phyloP scores from a whole-genome alignment of 2,888 invertebrate genomes.

The Drosophila macrothrix region DNA sequence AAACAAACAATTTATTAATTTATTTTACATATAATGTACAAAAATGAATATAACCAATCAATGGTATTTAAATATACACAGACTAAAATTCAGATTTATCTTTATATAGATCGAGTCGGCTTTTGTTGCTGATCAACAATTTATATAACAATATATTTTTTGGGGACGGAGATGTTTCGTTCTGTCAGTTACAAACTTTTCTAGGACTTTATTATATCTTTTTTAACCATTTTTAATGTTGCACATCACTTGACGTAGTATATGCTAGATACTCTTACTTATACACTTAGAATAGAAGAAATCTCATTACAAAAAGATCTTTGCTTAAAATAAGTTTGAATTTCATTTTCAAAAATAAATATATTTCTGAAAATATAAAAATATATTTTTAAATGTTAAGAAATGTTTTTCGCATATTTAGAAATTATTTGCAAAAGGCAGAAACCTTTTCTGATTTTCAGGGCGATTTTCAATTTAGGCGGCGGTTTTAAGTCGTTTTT shows the following conservation, averaged over 20 bases:
- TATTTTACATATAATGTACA: not conserved
- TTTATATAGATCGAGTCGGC: accelerated
- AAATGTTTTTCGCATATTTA: not conserved
- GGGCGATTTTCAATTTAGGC: not conserved
- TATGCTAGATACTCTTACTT: not conserved
- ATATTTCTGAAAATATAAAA: not conserved
- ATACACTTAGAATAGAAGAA: no score
- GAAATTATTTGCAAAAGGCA: not conserved
- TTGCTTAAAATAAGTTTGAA: not conserved
- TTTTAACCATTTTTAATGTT: conserved; percentile 1
- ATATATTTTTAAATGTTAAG: not conserved
- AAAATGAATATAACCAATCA: not conserved
- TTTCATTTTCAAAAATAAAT: not conserved
- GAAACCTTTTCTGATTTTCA: not conserved
- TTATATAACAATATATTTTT: not conserved
- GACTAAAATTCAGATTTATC: not conserved
- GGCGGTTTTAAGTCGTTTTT: not conserved
- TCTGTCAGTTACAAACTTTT: not conserved
- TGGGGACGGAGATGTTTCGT: not conserved
- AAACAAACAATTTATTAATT: not conserved
- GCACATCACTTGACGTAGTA: conserved; percentile 12
- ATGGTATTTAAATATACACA: not conserved
- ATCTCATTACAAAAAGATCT: not conserved
- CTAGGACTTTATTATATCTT: not conserved
- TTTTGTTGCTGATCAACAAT: not conserved